phyloP scores from a whole-genome alignment of 2,113 vertebrate genomes.

The Zosterops lateralis region DNA sequence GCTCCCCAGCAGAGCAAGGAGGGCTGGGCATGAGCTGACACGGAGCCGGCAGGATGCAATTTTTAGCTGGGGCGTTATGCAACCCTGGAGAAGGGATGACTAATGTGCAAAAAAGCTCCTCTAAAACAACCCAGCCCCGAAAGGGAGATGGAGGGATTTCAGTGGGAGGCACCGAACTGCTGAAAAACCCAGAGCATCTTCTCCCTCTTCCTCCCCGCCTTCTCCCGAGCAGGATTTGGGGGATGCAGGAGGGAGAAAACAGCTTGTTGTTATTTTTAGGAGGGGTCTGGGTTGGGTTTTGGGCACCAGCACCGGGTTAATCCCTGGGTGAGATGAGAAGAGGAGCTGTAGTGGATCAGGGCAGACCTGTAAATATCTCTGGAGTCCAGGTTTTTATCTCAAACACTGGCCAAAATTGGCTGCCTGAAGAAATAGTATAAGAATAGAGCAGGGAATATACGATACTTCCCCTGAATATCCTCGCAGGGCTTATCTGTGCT shows the following conservation, averaged over 20 bases:
- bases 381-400: constrained; percentile 32
- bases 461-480: constrained; percentile 47
- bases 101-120: constrained; percentile 62
- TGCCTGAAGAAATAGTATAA: constrained; percentile 38
- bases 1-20: background rate
- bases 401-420: constrained; percentile 45
- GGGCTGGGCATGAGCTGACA: constrained; percentile 55
- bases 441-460: constrained; percentile 50
- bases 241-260: background rate
- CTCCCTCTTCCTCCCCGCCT: background rate
- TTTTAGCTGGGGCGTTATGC: constrained; percentile 76
- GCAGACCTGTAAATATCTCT: background rate
- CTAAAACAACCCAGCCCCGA: constrained; percentile 11
- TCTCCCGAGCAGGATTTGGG: background rate
- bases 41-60: constrained; percentile 49
- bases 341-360: background rate
- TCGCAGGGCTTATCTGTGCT: constrained; percentile 25
- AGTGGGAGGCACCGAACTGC: constrained; percentile 49
- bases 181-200: constrained; percentile 14
- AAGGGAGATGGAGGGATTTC: constrained; percentile 47
- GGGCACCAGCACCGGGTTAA: background rate
- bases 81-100: constrained; percentile 62
- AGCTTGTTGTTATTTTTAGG: background rate
- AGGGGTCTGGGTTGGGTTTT: background rate
- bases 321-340: background rate